These are phyloP conservation scores for Sternotherus odoratus DNA, from an alignment of 2,797 vertebrate genomes.

Conservation along the genomic window DNA sequence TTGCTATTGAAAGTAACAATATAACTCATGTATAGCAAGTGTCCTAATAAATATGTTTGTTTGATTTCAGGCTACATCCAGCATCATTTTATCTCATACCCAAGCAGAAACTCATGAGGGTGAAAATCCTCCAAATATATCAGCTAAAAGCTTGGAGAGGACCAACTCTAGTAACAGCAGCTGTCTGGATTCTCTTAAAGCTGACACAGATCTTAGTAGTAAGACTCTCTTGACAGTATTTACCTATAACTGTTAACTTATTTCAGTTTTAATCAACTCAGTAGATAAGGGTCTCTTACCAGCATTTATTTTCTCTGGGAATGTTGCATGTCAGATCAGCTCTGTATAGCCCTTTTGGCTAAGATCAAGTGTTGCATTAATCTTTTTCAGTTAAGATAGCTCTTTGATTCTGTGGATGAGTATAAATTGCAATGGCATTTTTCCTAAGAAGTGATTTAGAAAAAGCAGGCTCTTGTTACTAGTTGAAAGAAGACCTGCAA, in stretches of 20 bases:
- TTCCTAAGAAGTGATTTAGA: background rate
- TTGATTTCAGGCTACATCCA: constrained; percentile 22
- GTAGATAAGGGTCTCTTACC: rapidly evolving
- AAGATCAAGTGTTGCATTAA: too few species aligned
- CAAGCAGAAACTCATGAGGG: constrained; percentile 47
- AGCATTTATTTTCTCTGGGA: background rate
- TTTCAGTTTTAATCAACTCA: background rate
- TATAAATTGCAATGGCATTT: background rate
- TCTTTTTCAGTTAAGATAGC: background rate
- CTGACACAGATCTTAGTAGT: constrained; percentile 88
- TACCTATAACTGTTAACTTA: background rate
- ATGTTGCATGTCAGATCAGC: background rate
- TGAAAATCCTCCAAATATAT: constrained; percentile 62
- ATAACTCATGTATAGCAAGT: background rate
- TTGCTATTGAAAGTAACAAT: background rate
- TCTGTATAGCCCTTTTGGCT: too few species aligned
- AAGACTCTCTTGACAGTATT: constrained; percentile 36
- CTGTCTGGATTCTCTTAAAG: constrained; percentile 83
- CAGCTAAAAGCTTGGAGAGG: constrained; percentile 77
- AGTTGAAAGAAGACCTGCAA: background rate
- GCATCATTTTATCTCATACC: constrained; percentile 5
- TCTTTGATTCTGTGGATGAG: rapidly evolving
- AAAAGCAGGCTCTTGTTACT: background rate
- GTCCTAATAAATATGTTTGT: background rate
- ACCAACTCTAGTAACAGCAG: constrained; percentile 82